Base-by-base conservation (phyloP, 2,888 invertebrate species). In the Sminthurinus aureus region DNA sequence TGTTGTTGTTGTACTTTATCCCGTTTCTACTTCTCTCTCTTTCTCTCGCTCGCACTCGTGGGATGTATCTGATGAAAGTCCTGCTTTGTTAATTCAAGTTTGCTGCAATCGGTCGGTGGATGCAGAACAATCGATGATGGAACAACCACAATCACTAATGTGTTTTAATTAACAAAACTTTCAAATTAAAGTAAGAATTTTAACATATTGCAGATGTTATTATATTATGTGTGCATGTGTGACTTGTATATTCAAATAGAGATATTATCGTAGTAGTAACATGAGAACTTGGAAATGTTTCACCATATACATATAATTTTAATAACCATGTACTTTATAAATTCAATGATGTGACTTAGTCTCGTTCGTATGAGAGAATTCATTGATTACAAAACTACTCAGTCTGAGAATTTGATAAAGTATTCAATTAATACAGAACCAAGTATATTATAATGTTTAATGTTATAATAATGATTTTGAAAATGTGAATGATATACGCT, bases 301-400 rank as follows among this genome's bases (percentile, higher is more conserved):
- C 24, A 20, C 71, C 20, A 18, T 18, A 73, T 26, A 26, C n/a
- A 51, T 75, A 75, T 51, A 75, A 22, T n/a, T 11, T n/a, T 20
- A 12, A n/a, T n/a, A 3, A 20, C 3, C 3, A 22, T 69, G 69
- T 69, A 69, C n/a, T 69, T 20, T 18, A 24, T 15, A 52, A 71
- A 18, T 83, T 79, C 83, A 52, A 83, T 83, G 83, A 83, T 82
- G 82, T 82, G 81, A 80, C 73, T 83, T 84, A 81, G 86, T 86
- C 86, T 86, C 86, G 86, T 86, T 86, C 86, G 86, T 83, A 86
- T 86, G 86, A 86, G 69, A 82, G 74, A 38, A 58, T 77, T 73
- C 69, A 51, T 79, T 85, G 85, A 85, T 85, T 85, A 84, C 67
- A 84, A 83, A 58, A 80, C 82, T n/a, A 81, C 22, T 64, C 18